A percentile compares a stretch with the other conserved stretches of the same genome.
Conservation (phyloP, 2,113 vertebrate species). For the Ahaetulla prasina region DNA sequence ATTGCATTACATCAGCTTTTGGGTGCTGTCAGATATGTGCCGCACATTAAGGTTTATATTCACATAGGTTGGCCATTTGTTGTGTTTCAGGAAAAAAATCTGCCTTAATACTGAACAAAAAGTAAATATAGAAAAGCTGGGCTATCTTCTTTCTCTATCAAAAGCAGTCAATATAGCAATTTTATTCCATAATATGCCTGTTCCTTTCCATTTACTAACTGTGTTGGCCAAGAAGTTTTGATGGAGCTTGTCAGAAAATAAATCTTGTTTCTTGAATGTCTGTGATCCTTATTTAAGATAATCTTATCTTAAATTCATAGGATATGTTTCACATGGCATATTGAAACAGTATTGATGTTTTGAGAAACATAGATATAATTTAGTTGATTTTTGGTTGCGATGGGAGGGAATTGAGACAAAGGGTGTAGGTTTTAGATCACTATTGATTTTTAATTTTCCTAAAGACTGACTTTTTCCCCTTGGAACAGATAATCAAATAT, state of each 20-base stretch:
- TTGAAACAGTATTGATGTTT: slow-evolving; percentile 53
- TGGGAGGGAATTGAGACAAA: slow-evolving; percentile 55
- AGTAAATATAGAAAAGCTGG: slow-evolving; percentile 12
- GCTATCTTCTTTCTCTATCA: not conserved
- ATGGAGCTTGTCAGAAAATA: slow-evolving; percentile 65
- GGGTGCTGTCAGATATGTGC: not conserved
- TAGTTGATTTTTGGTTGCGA: slow-evolving; percentile 54
- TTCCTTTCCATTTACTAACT: slow-evolving; percentile 21
- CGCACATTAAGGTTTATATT: not conserved
- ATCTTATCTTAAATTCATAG: slow-evolving; percentile 51
- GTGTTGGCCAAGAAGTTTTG: slow-evolving; percentile 50
- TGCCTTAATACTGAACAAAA: not conserved
- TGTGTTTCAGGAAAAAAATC: not conserved
- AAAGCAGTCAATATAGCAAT: not conserved
- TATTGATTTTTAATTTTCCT: slow-evolving; percentile 59
- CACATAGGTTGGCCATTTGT: not conserved
- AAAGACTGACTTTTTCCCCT: slow-evolving; percentile 57
- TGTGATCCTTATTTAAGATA: slow-evolving; percentile 64
- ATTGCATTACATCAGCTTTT: not conserved
- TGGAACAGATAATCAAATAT: slow-evolving; percentile 63
- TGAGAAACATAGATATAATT: slow-evolving; percentile 52
- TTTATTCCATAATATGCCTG: slow-evolving; percentile 45
- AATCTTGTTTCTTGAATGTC: slow-evolving; percentile 64
- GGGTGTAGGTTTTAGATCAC: slow-evolving; percentile 62
- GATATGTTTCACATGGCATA: slow-evolving; percentile 52